Evolutionary conservation across 2,797 vertebrate species (phyloP).

Genomic region (Triplophysa yarkandensis): DNA sequence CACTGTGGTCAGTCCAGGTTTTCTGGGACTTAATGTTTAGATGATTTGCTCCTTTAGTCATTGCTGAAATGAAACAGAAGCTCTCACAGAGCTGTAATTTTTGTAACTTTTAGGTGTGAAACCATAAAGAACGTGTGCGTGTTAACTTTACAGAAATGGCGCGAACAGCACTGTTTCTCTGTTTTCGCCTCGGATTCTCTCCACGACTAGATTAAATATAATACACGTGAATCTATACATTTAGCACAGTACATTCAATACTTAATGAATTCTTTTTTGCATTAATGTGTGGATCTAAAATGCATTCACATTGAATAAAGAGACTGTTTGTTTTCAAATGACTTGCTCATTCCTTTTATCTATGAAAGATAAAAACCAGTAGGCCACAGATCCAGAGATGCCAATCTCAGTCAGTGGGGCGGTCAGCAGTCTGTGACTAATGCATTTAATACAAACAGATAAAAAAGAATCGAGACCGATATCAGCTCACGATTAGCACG

Average conservation of each 20-base stretch:
- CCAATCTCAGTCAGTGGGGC: conserved; percentile 6
- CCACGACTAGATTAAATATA: not conserved
- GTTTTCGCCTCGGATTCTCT: not conserved
- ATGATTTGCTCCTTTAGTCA: not conserved
- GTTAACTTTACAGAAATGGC: not conserved
- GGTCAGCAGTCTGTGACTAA: conserved; percentile 34
- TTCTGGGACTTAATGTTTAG: too few relatives aligned
- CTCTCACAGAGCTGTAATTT: not conserved
- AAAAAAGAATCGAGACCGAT: conserved; percentile 33
- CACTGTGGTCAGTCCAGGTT: too few relatives aligned
- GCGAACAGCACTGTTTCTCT: not conserved
- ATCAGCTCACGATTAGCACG: conserved; percentile 25
- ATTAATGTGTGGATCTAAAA: not conserved
- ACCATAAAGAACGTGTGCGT: not conserved
- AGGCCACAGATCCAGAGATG: conserved; percentile 21
- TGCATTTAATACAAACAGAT: conserved; percentile 30
- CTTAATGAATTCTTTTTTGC: not conserved
- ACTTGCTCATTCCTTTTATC: not conserved
- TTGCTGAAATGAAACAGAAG: not conserved
- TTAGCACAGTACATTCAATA: not conserved
- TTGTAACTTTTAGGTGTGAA: not conserved
- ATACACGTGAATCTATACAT: not conserved
- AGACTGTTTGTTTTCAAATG: conserved; percentile 10
- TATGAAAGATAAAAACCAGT: conserved; percentile 11
- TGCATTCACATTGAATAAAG: not conserved